Evolutionary conservation across 2,797 vertebrate species (phyloP).

Genomic region (Dendrocincla tyrannina): DNA sequence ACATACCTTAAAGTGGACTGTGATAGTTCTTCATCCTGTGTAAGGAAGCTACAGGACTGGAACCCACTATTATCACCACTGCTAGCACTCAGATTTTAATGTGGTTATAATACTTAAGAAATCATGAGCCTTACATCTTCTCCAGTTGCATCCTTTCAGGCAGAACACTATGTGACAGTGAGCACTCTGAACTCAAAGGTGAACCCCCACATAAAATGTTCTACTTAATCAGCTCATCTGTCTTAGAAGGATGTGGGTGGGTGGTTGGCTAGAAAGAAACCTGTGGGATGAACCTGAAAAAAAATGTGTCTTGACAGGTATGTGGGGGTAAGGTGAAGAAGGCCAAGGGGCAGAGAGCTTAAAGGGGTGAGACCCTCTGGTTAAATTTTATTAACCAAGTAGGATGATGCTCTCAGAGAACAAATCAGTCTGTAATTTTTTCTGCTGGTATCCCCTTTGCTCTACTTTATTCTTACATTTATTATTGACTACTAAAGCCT

Average conservation of each 20-base stretch:
- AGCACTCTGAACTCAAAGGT: neutral
- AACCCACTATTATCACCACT: neutral
- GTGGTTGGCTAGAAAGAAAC: slow-evolving; percentile 13
- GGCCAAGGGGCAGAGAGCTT: neutral
- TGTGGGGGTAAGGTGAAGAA: neutral
- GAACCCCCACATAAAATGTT: neutral
- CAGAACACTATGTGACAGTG: neutral
- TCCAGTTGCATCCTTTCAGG: neutral
- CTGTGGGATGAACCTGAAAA: slow-evolving; percentile 1
- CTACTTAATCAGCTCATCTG: neutral
- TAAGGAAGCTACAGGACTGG: neutral
- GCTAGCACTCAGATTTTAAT: neutral
- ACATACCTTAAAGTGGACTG: neutral
- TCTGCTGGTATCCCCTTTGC: neutral
- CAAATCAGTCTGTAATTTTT: neutral
- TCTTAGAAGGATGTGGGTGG: neutral
- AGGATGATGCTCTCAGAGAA: neutral
- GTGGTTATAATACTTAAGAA: neutral
- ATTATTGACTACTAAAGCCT: neutral
- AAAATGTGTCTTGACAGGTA: neutral
- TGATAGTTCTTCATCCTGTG: neutral
- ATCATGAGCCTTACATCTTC: neutral
- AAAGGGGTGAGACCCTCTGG: neutral
- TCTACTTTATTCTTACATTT: neutral
- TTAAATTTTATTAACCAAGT: neutral